Evolutionary conservation across 1,140 invertebrate genomes (phyloP), one percentile per base, ranked within the genome.

Genomic region (Drosophila mojavensis): DNA sequence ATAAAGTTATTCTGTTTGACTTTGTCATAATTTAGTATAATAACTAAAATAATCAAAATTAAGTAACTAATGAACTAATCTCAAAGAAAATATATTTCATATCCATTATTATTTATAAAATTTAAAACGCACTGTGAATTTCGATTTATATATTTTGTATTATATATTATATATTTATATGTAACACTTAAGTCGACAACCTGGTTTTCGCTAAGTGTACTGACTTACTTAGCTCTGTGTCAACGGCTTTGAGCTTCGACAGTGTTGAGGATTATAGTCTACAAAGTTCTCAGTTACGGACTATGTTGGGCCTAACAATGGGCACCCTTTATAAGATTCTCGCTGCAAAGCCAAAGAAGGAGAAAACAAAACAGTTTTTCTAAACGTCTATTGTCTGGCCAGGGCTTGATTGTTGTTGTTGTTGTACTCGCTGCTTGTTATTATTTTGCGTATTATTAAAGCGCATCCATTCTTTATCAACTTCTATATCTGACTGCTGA

Each of bases 401-500:
- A 45, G 47, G 63, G 67, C 67, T 64, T 85, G 79, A 88, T 86
- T 86, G 83, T 28, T 61, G 63, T 77, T 68, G 33, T 50, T 62
- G 50, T 79, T 65, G 30, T 56, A 45, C 51, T 75, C 54, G 56
- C 54, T 78, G 80, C 62, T 77, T 82, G 69, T 81, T 83, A 88
- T 86, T 88, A 86, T 85, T 86, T 82, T 88, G 72, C 76, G 84
- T 78, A 67, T 83, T 88, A 88, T 83, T 88, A 86, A 78, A 86
- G 83, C 76, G 79, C 79, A 74, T 83, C 73, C 83, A 86, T 74
- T 86, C 83, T 74, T 75, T 74, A 83, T 79, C 79, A 71, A 88
- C 75, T 79, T 63, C 58, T 80, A 61, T 73, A 77, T 84, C 77
- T 71, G 59, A 68, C 54, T 71, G 72, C 43, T 24, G 20, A 24